Evolutionary conservation across 2,888 invertebrate species (phyloP).

Genomic region (Boloria selene): DNA sequence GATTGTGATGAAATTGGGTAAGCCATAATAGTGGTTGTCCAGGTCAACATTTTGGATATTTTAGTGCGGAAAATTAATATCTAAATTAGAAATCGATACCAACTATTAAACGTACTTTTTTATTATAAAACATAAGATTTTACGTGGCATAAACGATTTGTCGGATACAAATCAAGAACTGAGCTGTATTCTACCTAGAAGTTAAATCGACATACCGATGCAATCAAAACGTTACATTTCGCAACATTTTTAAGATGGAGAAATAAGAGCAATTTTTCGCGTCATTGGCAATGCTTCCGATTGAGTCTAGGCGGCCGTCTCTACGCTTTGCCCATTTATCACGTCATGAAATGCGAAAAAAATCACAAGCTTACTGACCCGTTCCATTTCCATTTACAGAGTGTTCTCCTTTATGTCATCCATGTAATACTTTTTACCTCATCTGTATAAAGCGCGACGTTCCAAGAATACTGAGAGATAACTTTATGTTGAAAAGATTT

Average conservation of each 20-base stretch:
- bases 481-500: constrained; percentile 19
- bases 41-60: neutral
- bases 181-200: too few species aligned
- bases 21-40: neutral
- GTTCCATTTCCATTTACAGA: constrained; percentile 74
- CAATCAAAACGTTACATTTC: constrained; percentile 17
- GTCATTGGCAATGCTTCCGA: constrained; percentile 66
- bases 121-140: too few species aligned
- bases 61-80: too few species aligned
- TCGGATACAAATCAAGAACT: too few species aligned
- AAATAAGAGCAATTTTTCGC: constrained; percentile 70
- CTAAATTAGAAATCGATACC: too few species aligned
- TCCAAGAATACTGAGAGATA: constrained; percentile 30
- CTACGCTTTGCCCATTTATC: constrained; percentile 67
- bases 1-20: neutral
- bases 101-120: too few species aligned
- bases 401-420: constrained; percentile 67
- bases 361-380: constrained; percentile 68
- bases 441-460: constrained; percentile 33
- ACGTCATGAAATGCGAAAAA: constrained; percentile 68
- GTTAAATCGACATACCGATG: neutral
- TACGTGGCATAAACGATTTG: too few species aligned
- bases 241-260: constrained; percentile 51
- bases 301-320: constrained; percentile 52
- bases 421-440: constrained; percentile 60